Conservation (phyloP, 2,797 vertebrate species). For the Lepilemur septentrionalis region DNA sequence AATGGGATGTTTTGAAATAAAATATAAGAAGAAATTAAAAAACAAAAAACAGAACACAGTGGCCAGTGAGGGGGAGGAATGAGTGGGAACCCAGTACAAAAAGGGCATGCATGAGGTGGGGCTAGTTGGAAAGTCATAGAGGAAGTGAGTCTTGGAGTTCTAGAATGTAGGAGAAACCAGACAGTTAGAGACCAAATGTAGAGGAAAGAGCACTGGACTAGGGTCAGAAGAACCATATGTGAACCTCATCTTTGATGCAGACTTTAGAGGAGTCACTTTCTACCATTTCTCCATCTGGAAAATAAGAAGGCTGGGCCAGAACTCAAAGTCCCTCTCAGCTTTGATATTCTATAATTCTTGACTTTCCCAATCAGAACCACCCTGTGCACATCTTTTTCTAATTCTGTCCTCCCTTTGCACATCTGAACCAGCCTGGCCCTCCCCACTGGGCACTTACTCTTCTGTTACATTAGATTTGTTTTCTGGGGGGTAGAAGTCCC, state of each 20-base stretch:
- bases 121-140: background rate
- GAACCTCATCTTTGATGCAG: background rate
- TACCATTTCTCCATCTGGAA: constrained; percentile 2
- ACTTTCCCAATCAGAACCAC: background rate
- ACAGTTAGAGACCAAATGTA: background rate
- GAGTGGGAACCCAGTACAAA: background rate
- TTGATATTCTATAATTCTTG: constrained; percentile 12
- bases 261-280: background rate
- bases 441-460: background rate
- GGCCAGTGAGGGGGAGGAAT: accelerated
- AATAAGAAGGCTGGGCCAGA: background rate
- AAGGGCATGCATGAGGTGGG: background rate
- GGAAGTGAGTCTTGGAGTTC: background rate
- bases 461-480: background rate
- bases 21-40: background rate
- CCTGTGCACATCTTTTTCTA: background rate
- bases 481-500: background rate
- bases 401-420: background rate
- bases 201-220: background rate
- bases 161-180: background rate
- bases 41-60: background rate
- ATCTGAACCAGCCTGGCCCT: background rate
- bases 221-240: background rate
- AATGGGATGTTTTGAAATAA: no score
- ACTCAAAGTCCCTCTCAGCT: background rate